Percentiles rank a stretch among this genome's conserved stretches.
These are phyloP conservation scores for Acanthococcus lagerstroemiae DNA, from an alignment of 2,888 invertebrate genomes.

Conservation along the genomic window DNA sequence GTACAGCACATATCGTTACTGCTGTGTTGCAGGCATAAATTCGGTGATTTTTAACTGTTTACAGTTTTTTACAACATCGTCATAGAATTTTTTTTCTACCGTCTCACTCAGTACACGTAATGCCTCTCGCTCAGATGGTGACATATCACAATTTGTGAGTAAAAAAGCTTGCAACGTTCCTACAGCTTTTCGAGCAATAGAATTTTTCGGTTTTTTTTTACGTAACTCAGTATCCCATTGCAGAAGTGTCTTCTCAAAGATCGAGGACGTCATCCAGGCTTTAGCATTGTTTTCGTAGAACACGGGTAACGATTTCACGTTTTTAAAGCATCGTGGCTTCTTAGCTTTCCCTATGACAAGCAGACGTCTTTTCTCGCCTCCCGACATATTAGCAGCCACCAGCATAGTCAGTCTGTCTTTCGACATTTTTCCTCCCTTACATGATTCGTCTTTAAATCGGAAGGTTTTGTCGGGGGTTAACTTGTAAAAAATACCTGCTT, in stretches of 20 bases:
- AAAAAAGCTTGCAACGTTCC: too few relatives aligned
- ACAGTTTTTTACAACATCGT: too few relatives aligned
- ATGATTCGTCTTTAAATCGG: slow-evolving; percentile 38
- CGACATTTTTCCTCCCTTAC: slow-evolving; percentile 40
- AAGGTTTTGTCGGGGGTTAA: slow-evolving; percentile 38
- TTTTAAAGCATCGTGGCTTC: slow-evolving; percentile 39
- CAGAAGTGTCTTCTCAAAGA: slow-evolving; percentile 18
- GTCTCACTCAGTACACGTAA: too few relatives aligned
- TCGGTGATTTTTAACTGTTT: too few relatives aligned
- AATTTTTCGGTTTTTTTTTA: slow-evolving; percentile 36
- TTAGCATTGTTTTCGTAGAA: slow-evolving; percentile 39
- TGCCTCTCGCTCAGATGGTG: too few relatives aligned
- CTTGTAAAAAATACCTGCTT: slow-evolving; percentile 38
- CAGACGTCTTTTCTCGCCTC: slow-evolving; percentile 38
- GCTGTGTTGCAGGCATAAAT: too few relatives aligned
- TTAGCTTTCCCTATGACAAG: slow-evolving; percentile 40
- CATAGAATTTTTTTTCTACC: too few relatives aligned
- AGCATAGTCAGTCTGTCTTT: slow-evolving; percentile 35
- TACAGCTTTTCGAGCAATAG: too few relatives aligned
- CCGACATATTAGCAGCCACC: slow-evolving; percentile 31
- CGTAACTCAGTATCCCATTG: not conserved
- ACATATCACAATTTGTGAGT: too few relatives aligned
- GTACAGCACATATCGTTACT: too few relatives aligned
- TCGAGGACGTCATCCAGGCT: slow-evolving; percentile 29
- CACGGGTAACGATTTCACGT: slow-evolving; percentile 35